Evolutionary conservation across 2,888 invertebrate genomes (phyloP), one percentile per base, ranked within the genome.

Genomic region (Microchrysa polita): DNA sequence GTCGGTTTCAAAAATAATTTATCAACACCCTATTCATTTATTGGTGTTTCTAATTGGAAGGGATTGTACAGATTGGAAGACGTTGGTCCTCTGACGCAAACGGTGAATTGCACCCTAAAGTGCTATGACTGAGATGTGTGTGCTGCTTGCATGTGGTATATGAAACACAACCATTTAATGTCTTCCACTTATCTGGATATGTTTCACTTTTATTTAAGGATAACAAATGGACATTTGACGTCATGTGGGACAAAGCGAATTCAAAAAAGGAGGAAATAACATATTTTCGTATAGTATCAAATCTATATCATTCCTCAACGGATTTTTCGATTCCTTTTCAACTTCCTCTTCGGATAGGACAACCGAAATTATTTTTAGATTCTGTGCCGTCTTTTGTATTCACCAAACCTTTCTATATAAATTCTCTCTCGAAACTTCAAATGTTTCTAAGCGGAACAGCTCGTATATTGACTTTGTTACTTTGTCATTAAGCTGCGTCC

Each of bases 21-120:
- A 67, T 67, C 53, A 69, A 69, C 69, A 69, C 69, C 69, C 69
- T 12, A 69, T 55, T 69, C 55, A 55, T 69, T 34, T 69, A 48
- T 69, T n/a, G 55, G 55, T 34, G 9, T 42, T 55, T 18, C 55
- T 67, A 67, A 67, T 67, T 67, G 67, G n/a, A n/a, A n/a, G n/a
- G n/a, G n/a, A n/a, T n/a, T n/a, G n/a, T 53, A 53, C 23, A 34
- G 34, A 34, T 16, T 57, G 34, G 14, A 55, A 34, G 2, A 2
- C 20, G 20, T 4, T 14, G 7, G n/a, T 55, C 34, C 55, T 7
- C 53, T n/a, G n/a, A n/a, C n/a, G n/a, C n/a, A 7, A 7, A 34
- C 27, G 27, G 27, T 34, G 27, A 7, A 34, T 34, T 7, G 27
- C 55, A 55, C 69, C 22, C 69, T 55, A 10, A 22, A 16, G n/a